These are phyloP conservation scores for Drosophila borealis DNA, from an alignment of 2,888 invertebrate species.

Conservation along the genomic window DNA sequence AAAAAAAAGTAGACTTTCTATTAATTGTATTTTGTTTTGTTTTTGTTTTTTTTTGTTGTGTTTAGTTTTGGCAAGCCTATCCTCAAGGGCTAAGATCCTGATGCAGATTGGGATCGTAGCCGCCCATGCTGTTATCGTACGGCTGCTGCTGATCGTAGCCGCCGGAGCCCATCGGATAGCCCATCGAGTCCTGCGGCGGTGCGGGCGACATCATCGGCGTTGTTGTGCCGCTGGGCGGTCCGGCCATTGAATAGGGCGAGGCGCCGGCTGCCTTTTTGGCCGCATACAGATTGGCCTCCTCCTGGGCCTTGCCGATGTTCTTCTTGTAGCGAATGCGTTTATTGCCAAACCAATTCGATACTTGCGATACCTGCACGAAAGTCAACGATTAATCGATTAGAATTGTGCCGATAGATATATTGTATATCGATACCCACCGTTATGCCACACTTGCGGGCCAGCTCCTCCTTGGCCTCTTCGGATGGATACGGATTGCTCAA, in stretches of 20 bases:
- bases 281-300: constrained; percentile 99
- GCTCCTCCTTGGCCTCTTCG: constrained; percentile 99
- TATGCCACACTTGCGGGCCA: constrained; percentile 99
- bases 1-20: constrained; percentile 21
- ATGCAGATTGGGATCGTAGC: constrained; percentile 95
- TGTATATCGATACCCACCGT: constrained; percentile 88
- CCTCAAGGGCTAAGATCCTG: constrained; percentile 91
- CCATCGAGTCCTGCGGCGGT: constrained; percentile 96
- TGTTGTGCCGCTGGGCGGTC: constrained; percentile 94
- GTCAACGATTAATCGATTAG: neutral
- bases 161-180: constrained; percentile 96
- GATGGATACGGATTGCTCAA: constrained; percentile 99
- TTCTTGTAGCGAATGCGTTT: constrained; percentile 99
- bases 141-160: constrained; percentile 95
- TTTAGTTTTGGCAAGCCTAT: constrained; percentile 66
- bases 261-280: constrained; percentile 98
- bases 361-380: constrained; percentile 87
- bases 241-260: constrained; percentile 94
- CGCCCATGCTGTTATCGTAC: constrained; percentile 95
- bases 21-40: constrained; percentile 20
- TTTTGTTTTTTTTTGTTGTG: constrained; percentile 12
- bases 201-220: constrained; percentile 98
- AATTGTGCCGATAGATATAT: neutral
- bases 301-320: constrained; percentile 99
- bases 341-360: constrained; percentile 99